Evolutionary conservation across 2,888 invertebrate genomes (phyloP).

Genomic region (Tenthredo livida): DNA sequence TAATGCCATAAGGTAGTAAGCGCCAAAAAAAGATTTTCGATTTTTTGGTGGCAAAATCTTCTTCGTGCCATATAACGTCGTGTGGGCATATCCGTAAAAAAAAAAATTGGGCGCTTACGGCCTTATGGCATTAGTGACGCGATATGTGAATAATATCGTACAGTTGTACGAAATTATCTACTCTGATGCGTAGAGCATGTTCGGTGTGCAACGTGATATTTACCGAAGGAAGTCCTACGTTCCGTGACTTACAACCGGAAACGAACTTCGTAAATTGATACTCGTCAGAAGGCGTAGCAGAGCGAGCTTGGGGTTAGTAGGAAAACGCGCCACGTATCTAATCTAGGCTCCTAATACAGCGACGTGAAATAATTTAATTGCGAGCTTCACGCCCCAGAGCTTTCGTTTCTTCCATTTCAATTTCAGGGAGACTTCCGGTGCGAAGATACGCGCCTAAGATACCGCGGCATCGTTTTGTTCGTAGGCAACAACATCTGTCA

Average conservation of each 20-base stretch:
- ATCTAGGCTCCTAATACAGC: slow-evolving; percentile 33
- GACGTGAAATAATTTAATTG: slow-evolving; percentile 50
- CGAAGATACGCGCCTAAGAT: slow-evolving; percentile 46
- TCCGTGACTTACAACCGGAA: slow-evolving; percentile 39
- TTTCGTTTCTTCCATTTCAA: slow-evolving; percentile 51
- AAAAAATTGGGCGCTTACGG: too few species aligned
- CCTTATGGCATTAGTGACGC: too few species aligned
- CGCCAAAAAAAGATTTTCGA: too few species aligned
- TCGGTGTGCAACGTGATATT: slow-evolving; percentile 21
- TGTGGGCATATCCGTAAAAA: too few species aligned
- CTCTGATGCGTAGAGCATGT: neutral
- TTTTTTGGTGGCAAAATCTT: too few species aligned
- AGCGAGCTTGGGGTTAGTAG: slow-evolving; percentile 42
- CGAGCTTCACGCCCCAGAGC: slow-evolving; percentile 47
- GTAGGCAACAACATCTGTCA: slow-evolving; percentile 40
- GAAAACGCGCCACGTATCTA: slow-evolving; percentile 21
- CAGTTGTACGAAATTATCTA: neutral
- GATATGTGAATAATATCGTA: neutral
- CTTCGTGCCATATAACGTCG: too few species aligned
- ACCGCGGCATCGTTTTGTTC: slow-evolving; percentile 53
- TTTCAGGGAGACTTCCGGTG: slow-evolving; percentile 48
- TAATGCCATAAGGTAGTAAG: too few species aligned
- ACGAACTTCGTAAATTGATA: slow-evolving; percentile 48
- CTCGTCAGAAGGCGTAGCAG: slow-evolving; percentile 42
- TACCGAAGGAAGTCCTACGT: slow-evolving; percentile 13